These are phyloP conservation scores for Halichoeres trimaculatus DNA, from an alignment of 2,113 vertebrate species.

Conservation along the genomic window DNA sequence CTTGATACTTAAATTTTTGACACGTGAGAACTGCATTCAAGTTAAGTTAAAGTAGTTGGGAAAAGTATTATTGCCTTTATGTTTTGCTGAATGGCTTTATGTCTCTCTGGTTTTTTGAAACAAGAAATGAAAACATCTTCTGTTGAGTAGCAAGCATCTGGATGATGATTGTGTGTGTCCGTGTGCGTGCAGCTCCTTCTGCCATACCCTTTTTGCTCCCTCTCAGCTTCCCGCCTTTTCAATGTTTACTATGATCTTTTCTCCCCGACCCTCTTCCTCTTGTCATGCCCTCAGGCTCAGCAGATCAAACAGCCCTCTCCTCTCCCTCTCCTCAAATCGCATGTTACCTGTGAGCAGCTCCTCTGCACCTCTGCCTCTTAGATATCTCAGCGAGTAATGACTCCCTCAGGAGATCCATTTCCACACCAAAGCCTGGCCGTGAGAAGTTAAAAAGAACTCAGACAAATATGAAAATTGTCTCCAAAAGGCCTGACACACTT, in stretches of 20 bases:
- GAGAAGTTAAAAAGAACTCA: slow-evolving; percentile 19
- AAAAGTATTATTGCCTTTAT: too few species aligned
- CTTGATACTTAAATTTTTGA: too few species aligned
- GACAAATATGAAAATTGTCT: slow-evolving; percentile 52
- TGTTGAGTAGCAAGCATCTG: background rate
- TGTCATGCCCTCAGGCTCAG: background rate
- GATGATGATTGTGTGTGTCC: background rate
- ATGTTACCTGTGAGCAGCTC: slow-evolving; percentile 16
- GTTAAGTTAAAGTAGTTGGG: too few species aligned
- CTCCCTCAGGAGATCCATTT: slow-evolving; percentile 45
- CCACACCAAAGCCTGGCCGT: slow-evolving; percentile 20
- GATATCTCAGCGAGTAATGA: slow-evolving; percentile 44
- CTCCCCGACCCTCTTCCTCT: background rate
- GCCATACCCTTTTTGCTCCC: background rate
- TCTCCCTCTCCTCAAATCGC: background rate
- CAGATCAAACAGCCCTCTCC: background rate
- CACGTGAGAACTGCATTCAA: too few species aligned
- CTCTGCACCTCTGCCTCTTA: slow-evolving; percentile 24
- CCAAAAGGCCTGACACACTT: slow-evolving; percentile 35
- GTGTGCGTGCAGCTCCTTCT: background rate
- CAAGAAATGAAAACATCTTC: background rate
- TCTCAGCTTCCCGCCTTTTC: slow-evolving; percentile 1
- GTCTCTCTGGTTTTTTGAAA: background rate
- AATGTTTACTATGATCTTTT: background rate
- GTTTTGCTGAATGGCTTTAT: background rate